Evolutionary conservation across 2,113 vertebrate species (phyloP).

Genomic region (Carlito syrichta): DNA sequence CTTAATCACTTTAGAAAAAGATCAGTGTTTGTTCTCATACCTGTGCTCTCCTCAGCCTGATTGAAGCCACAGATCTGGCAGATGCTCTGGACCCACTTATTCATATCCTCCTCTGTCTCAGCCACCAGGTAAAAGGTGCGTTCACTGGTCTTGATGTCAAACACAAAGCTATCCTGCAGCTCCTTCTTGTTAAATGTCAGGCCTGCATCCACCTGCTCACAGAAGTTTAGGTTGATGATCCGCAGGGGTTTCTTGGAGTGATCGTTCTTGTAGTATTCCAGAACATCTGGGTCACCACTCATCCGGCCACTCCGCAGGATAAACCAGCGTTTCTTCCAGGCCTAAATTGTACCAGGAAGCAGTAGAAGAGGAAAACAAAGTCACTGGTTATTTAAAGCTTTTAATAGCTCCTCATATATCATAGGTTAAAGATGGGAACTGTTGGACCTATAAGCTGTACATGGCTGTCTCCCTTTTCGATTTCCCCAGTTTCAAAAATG

Average conservation of each 20-base stretch:
- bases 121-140: conserved; percentile 98
- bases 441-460: background rate
- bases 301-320: conserved; percentile 97
- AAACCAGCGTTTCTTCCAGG: conserved; percentile 99
- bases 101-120: conserved; percentile 98
- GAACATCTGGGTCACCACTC: conserved; percentile 97
- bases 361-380: background rate
- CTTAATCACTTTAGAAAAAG: background rate
- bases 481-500: background rate
- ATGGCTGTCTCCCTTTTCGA: background rate
- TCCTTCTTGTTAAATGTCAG: conserved; percentile 99
- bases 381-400: background rate
- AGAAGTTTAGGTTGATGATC: conserved; percentile 97
- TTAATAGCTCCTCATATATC: background rate
- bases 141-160: conserved; percentile 97
- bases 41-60: conserved; percentile 93
- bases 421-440: background rate
- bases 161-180: conserved; percentile 98
- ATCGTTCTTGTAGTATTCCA: conserved; percentile 99
- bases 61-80: conserved; percentile 99
- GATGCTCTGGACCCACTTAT: conserved; percentile 98
- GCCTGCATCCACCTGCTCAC: conserved; percentile 96
- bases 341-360: conserved; percentile 80
- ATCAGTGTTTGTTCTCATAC: conserved; percentile 76
- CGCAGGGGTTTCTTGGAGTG: conserved; percentile 97